Evolutionary conservation across 2,797 vertebrate species (phyloP).

Genomic region (Etheostoma perlongum): DNA sequence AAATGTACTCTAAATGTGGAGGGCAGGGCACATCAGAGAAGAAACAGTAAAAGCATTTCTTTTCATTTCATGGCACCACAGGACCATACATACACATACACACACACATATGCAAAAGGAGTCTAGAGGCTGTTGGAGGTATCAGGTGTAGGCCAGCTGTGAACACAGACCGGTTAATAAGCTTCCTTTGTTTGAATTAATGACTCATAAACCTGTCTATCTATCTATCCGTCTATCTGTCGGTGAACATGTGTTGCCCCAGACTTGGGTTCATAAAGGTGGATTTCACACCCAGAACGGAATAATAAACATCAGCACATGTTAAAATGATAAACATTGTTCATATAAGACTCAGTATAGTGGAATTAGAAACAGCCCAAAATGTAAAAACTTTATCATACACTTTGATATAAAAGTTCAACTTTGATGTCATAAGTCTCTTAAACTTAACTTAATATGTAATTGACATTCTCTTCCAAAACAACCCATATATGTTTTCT

Average conservation of each 20-base stretch:
- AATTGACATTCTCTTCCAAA: too few species aligned
- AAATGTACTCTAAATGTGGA: conserved; percentile 5
- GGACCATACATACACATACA: conserved; percentile 16
- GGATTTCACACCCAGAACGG: conserved; percentile 11
- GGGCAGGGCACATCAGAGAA: background rate
- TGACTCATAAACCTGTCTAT: conserved; percentile 77
- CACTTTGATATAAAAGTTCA: conserved; percentile 10
- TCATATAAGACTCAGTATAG: background rate
- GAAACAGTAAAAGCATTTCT: conserved; percentile 45
- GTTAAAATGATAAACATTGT: conserved; percentile 13
- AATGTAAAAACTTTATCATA: background rate
- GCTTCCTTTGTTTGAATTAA: conserved; percentile 80
- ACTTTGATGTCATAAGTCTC: background rate
- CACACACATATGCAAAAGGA: conserved; percentile 35
- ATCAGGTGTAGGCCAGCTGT: conserved; percentile 82
- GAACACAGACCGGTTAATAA: conserved; percentile 80
- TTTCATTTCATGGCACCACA: conserved; percentile 40
- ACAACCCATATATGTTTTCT: too few species aligned
- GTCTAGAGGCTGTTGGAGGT: conserved; percentile 69
- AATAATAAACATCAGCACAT: conserved; percentile 33
- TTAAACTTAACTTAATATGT: too few species aligned
- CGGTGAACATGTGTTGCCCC: conserved; percentile 48
- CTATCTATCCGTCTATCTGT: conserved; percentile 49
- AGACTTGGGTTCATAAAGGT: conserved; percentile 29
- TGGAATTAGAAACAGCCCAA: background rate